phyloP scores from a whole-genome alignment of 2,888 invertebrate genomes.

The Ormyrus nitidulus region DNA sequence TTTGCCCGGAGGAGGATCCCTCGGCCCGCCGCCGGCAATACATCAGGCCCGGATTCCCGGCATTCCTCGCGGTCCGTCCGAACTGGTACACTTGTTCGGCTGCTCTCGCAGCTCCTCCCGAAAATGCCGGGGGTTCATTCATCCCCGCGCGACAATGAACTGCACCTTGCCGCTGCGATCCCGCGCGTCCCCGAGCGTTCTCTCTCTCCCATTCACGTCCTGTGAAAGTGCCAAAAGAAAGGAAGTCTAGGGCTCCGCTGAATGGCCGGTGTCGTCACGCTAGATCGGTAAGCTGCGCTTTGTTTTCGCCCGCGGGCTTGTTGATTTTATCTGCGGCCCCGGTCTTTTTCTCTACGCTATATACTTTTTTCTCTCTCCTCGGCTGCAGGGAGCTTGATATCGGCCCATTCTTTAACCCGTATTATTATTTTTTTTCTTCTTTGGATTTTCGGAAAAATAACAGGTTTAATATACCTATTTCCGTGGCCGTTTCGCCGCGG shows the following conservation, averaged over 20 bases:
- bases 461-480: conserved; percentile 38
- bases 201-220: conserved; percentile 58
- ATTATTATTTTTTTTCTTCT: conserved; percentile 43
- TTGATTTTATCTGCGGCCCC: conserved; percentile 69
- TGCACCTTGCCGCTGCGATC: conserved; percentile 68
- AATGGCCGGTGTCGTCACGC: conserved; percentile 61
- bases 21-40: conserved; percentile 56
- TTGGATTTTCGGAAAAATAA: conserved; percentile 43
- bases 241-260: conserved; percentile 26
- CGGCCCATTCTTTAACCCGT: conserved; percentile 39
- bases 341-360: conserved; percentile 37
- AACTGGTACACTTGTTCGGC: conserved; percentile 70
- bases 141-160: conserved; percentile 68
- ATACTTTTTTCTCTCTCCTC: not conserved
- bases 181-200: conserved; percentile 22
- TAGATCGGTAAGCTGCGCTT: conserved; percentile 57
- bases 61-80: conserved; percentile 65
- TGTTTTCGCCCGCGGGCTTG: conserved; percentile 58
- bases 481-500: conserved; percentile 31
- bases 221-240: conserved; percentile 56
- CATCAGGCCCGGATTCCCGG: conserved; percentile 67
- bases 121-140: conserved; percentile 63
- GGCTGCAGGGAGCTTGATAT: conserved; percentile 1
- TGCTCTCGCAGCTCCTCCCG: conserved; percentile 19
- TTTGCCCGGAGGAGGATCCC: conserved; percentile 14